Base-by-base conservation (phyloP, 1,140 invertebrate species). In the Copidosoma floridanum region DNA sequence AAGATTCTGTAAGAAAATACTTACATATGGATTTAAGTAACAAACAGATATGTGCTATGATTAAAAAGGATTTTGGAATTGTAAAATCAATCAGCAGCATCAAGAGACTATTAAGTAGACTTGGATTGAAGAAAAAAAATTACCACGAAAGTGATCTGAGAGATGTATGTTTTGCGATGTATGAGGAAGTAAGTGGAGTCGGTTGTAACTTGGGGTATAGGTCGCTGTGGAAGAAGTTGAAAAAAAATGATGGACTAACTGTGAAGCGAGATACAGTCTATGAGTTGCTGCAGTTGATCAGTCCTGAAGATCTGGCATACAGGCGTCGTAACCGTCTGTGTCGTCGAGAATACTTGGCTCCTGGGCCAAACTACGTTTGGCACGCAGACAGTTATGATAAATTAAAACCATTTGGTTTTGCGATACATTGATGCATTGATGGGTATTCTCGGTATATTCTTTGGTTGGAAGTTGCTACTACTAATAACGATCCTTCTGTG, bases 401-500 rank as follows among this genome's bases (percentile, higher is more conserved):
- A 52, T 60, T 74, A 2, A 74, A 74, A 57, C 68, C 59, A 35
- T 73, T 65, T 63, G 71, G 70, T 16, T 60, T 76, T 20, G 63
- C 61, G 23, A 67, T 74, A 7, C 63, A 70, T 63, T 67, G 63
- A 2, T 74, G 69, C 43, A 68, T 76, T n/a, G 71, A 74, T 61
- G 73, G 73, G 0, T 73, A 68, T 55, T 73, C 69, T 11, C 24
- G 68, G 16, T 43, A 63, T 10, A 57, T 75, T 21, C 24, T 75
- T 14, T 75, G 70, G 71, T 27, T 73, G 3, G 38, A 70, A 32
- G 65, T 62, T 16, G 29, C 29, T 23, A 47, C 32, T 20, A 66
- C 69, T 20, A 74, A 65, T 53, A 76, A 61, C 57, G 48, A 72
- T 38, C 57, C 57, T 4, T n/a, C 29, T 41, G 44, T 57, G 3